Evolutionary conservation across 30 jellyfish, hydroid and myxozoan genomes (phyloP).

Genomic region (Phacellophora camtschatica): DNA sequence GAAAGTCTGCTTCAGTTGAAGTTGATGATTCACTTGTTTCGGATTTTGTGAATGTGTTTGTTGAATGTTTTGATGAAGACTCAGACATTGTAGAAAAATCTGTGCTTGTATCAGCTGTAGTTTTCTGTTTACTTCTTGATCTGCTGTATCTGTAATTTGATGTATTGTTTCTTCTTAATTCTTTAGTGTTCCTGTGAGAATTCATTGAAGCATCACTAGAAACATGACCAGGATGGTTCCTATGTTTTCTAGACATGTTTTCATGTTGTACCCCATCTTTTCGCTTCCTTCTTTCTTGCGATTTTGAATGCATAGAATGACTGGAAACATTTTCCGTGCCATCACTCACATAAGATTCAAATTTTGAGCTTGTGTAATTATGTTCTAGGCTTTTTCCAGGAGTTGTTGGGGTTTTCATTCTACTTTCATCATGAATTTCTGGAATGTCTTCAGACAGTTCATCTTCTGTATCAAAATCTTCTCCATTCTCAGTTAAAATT

Average conservation of each 20-base stretch:
- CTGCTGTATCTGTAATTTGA: too few species aligned
- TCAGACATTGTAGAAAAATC: not conserved
- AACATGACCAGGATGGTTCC: not conserved
- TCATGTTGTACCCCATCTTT: not conserved
- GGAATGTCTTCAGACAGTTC: constrained; percentile 49
- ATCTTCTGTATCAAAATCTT: not conserved
- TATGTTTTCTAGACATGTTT: not conserved
- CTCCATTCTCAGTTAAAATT: not conserved
- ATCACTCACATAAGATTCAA: constrained; percentile 49
- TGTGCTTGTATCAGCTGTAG: not conserved
- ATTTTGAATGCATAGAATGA: not conserved
- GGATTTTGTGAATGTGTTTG: not conserved
- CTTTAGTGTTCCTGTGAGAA: not conserved
- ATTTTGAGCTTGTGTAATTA: constrained; percentile 38
- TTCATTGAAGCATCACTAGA: not conserved
- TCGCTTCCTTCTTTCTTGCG: not conserved
- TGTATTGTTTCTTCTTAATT: too few species aligned
- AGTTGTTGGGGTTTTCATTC: constrained; percentile 42
- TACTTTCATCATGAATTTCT: constrained; percentile 26
- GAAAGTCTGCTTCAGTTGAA: not conserved
- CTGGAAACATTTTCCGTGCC: not conserved
- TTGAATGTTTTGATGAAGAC: constrained; percentile 1
- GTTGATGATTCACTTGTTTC: not conserved
- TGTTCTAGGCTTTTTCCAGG: constrained; percentile 31
- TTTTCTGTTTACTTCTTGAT: not conserved